A percentile compares a stretch with the other conserved stretches of the same genome.
Conservation (phyloP, 2,888 invertebrate species). For the Pandemis heparana region DNA sequence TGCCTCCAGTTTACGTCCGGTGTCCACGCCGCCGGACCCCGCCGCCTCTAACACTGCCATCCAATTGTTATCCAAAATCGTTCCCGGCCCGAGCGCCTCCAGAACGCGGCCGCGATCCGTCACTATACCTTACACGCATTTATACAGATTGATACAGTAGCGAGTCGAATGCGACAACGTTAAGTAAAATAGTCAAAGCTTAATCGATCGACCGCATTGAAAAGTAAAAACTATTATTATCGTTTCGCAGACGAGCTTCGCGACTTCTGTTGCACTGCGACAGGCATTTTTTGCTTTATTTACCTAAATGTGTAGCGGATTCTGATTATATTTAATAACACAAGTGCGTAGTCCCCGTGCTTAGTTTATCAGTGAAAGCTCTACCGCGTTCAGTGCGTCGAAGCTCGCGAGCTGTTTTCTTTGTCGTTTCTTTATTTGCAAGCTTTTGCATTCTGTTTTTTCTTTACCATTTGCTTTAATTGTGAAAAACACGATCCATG, state of each 20-base stretch:
- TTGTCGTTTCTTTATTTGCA: constrained; percentile 74
- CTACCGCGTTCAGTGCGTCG: constrained; percentile 64
- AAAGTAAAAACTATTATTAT: constrained; percentile 78
- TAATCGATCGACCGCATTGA: constrained; percentile 83
- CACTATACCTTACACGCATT: constrained; percentile 54
- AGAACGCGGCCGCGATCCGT: constrained; percentile 68
- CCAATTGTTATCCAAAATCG: constrained; percentile 77
- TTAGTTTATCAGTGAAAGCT: constrained; percentile 76
- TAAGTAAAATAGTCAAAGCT: constrained; percentile 70
- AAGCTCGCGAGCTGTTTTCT: constrained; percentile 72
- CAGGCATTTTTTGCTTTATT: constrained; percentile 61
- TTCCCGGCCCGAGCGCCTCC: constrained; percentile 71
- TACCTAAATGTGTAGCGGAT: constrained; percentile 43
- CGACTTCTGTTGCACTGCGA: constrained; percentile 74
- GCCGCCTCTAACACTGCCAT: constrained; percentile 80
- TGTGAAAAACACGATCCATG: constrained; percentile 84
- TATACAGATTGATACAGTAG: constrained; percentile 52
- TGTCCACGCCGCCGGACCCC: constrained; percentile 78
- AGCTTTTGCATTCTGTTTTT: constrained; percentile 68
- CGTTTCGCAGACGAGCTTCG: constrained; percentile 71
- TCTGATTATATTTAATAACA: constrained; percentile 44
- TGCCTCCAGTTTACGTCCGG: constrained; percentile 73
- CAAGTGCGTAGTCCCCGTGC: constrained; percentile 77
- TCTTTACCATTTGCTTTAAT: constrained; percentile 71
- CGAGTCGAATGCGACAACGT: constrained; percentile 62